Conservation (phyloP, 2,888 invertebrate genomes). For the Leptopterna dolabrata region DNA sequence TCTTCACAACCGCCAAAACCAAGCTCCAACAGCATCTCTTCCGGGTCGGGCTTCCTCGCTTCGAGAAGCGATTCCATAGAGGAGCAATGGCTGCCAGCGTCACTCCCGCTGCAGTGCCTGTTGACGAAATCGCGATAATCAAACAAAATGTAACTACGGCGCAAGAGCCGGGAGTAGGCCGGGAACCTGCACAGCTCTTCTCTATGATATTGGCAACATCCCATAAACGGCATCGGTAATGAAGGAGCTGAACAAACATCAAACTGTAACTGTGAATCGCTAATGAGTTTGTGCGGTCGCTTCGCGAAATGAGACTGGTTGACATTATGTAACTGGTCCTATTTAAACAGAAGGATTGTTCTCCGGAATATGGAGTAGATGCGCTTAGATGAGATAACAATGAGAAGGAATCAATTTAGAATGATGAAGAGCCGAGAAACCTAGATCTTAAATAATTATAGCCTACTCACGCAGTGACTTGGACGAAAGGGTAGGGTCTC, state of each 20-base stretch:
- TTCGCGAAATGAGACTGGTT: neutral
- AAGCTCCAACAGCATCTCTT: conserved; percentile 83
- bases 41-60: conserved; percentile 87
- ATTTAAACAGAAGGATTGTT: neutral
- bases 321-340: neutral
- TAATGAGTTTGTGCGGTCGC: neutral
- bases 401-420: neutral
- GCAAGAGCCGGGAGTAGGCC: neutral
- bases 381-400: neutral
- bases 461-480: conserved; percentile 60
- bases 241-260: neutral
- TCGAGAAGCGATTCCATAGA: conserved; percentile 86
- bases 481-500: conserved; percentile 60
- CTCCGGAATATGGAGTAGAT: neutral
- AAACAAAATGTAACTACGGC: neutral
- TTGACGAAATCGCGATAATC: neutral
- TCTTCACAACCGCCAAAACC: conserved; percentile 68
- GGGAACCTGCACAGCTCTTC: neutral
- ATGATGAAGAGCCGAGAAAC: neutral
- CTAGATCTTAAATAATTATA: neutral
- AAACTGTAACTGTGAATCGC: neutral
- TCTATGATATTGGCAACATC: neutral
- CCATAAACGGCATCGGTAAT: neutral
- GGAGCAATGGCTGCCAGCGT: conserved; percentile 64
- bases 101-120: conserved; percentile 62